Evolutionary conservation across 2,797 vertebrate genomes (phyloP), one percentile per base, ranked within the genome.

Genomic region (Enteromius viviparus): DNA sequence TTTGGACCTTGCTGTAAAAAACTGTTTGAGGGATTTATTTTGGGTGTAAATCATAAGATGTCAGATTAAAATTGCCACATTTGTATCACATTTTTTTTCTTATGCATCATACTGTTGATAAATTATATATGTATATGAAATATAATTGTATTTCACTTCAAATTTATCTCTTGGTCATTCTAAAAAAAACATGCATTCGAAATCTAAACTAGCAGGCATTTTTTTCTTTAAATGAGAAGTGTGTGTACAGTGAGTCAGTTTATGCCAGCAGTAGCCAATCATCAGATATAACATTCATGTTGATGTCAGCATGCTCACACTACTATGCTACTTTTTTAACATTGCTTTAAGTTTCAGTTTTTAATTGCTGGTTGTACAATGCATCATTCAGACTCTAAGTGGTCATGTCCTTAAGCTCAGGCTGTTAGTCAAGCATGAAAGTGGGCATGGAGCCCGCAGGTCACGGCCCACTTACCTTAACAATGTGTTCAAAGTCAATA

Each of bases 401-500:
- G 32, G 34, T 26, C 40, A 47, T 47, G 62, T 77, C 45, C 64
- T 82, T 64, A 78, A 71, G 34, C 32, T 69, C 29, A 0, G 71
- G 47, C 71, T 72, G 14, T 74, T 60, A 55, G 32, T 42, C 64
- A 76, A 71, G 55, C 66, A 53, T 17, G 37, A 55, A 74, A 83
- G 76, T 58, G 75, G 65, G 70, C 76, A 76, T 65, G 53, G 32
- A 40, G 80, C 83, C 77, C 29, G 7, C 83, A 71, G 80, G 83
- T 83, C 80, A 74, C 66, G 76, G 78, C 86, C 82, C 45, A 78
- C 45, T 87, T 79, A 55, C 29, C 58, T 74, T 60, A 42, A 49
- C 51, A 65, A 81, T 83, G 71, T 80, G 82, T 80, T 83, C 76
- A 47, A 65, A 66, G 78, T 87, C 83, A 79, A 55, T 76, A 71